Base-by-base conservation (phyloP, 2,113 vertebrate genomes). In the Petromus typicus region DNA sequence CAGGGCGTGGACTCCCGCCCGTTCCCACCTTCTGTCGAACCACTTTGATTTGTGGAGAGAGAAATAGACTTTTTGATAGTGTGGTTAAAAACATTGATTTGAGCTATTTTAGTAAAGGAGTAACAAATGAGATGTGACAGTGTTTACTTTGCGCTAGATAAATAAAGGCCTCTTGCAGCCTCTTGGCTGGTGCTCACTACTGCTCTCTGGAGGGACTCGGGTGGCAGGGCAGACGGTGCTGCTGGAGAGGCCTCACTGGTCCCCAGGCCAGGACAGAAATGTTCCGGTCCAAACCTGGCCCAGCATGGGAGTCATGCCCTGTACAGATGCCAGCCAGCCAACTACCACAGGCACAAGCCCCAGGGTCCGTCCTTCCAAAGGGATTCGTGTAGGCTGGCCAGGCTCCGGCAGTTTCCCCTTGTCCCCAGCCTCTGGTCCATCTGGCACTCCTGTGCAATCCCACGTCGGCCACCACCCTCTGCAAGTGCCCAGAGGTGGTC, bases 91-190 rank as follows among this genome's bases (percentile, higher is more conserved):
- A 98, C 98, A 97, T 90, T 98, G 37, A 98, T 98, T 97, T 98
- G 98, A 98, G 97, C 98, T 98, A 98, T 98, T 98, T 98, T 99
- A 99, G 98, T 98, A 99, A 98, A 98, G 97, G 98, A 98, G 98
- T 98, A 98, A 97, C 97, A 98, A 89, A 89, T 37, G 81, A 57
- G 86, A 98, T 95, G 98, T 98, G 98, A 98, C 96, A 98, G 98
- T 98, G 98, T 98, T 97, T 98, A 98, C 98, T 98, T 98, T 98
- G 98, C 95, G 97, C 96, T 98, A 98, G 98, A 98, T 97, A 98
- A 98, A 98, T 98, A 98, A 98, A 99, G 98, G 97, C 82, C 97
- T 97, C 97, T 98, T 97, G 97, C 16, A 98, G 98, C 98, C 95
- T 93, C 79, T 48, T 0, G 79, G 25, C 54, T 14, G 51, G 11